Evolutionary conservation across 2,888 invertebrate species (phyloP).

Genomic region (Aphidius colemani): DNA sequence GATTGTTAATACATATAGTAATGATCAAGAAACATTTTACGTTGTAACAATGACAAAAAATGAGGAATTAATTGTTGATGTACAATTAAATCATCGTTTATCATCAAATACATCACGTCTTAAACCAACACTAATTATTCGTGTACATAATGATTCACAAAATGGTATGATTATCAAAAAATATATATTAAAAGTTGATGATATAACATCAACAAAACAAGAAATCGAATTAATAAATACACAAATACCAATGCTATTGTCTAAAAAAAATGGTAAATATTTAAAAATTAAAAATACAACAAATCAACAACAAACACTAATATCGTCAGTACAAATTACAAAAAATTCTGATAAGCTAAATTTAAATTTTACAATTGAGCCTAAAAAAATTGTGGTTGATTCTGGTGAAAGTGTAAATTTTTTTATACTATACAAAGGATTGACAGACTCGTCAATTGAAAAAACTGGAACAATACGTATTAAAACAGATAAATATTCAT

Average conservation of each 20-base stretch:
- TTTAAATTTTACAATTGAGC: conserved; percentile 43
- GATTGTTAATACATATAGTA: too few relatives aligned
- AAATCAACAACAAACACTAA: conserved; percentile 31
- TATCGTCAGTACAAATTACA: conserved; percentile 38
- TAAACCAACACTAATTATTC: conserved; percentile 35
- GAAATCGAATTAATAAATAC: conserved; percentile 37
- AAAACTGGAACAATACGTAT: conserved; percentile 44
- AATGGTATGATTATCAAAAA: conserved; percentile 40
- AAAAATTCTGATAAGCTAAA: conserved; percentile 34
- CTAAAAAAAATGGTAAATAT: conserved; percentile 40
- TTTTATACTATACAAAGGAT: conserved; percentile 9
- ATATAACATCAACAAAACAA: not conserved
- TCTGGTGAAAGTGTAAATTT: conserved; percentile 35
- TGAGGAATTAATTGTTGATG: not conserved
- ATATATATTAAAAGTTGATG: conserved; percentile 40
- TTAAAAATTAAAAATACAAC: conserved; percentile 46
- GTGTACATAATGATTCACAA: conserved; percentile 35
- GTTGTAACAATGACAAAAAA: not conserved
- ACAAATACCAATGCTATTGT: conserved; percentile 41
- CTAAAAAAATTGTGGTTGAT: conserved; percentile 36
- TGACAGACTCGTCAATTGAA: conserved; percentile 1
- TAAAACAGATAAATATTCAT: conserved; percentile 37
- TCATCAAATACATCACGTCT: not conserved
- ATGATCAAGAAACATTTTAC: conserved; percentile 1
- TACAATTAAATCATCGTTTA: not conserved